Conservation (phyloP, 2,888 invertebrate genomes). For the Lycia hirtaria region DNA sequence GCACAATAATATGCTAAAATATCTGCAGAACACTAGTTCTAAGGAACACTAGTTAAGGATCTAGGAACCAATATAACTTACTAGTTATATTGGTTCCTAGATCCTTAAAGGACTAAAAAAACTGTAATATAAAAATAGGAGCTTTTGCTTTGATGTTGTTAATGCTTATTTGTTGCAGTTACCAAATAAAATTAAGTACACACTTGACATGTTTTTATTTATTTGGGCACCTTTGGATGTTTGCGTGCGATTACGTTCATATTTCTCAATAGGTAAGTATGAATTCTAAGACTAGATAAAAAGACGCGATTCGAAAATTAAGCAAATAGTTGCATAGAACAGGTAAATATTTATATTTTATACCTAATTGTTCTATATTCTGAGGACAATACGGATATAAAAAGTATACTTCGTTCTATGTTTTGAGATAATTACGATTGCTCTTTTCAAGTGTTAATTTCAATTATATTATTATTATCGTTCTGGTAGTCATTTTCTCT, state of each 20-base stretch:
- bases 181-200: conserved; percentile 81
- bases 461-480: no score
- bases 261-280: conserved; percentile 10
- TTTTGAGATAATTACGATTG: no score
- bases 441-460: no score
- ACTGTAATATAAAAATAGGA: conserved; percentile 52
- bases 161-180: conserved; percentile 75
- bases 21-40: conserved; percentile 18
- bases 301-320: no score
- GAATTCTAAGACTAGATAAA: no score
- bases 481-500: no score
- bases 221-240: conserved; percentile 43
- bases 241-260: conserved; percentile 3
- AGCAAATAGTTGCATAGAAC: no score
- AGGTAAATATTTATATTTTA: no score
- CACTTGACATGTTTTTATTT: conserved; percentile 54
- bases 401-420: no score
- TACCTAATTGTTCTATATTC: no score
- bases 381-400: no score
- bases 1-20: conserved; percentile 28
- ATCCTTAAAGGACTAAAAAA: conserved; percentile 34
- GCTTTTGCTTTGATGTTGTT: conserved; percentile 64
- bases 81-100: conserved; percentile 38
- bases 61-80: conserved; percentile 10
- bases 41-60: no score